Conservation (phyloP, 2,113 vertebrate species). For the Myrmecobius fasciatus region DNA sequence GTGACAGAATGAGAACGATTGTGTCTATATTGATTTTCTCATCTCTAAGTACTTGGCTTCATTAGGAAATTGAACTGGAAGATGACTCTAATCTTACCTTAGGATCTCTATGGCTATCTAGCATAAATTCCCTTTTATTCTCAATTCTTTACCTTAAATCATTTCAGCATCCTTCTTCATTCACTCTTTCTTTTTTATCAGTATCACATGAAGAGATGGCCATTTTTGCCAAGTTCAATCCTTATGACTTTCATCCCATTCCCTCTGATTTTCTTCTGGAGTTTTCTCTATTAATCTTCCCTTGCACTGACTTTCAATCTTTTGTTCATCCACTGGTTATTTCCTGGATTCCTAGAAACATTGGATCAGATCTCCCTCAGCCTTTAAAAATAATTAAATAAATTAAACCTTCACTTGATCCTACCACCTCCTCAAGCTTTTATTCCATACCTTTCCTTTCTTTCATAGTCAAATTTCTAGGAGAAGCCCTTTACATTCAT, state of each 20-base stretch:
- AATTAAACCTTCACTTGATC: not conserved
- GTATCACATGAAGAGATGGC: not conserved
- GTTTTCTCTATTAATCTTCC: too few species aligned
- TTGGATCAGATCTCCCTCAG: not conserved
- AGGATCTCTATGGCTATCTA: not conserved
- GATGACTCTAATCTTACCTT: not conserved
- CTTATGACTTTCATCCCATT: not conserved
- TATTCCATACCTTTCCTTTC: not conserved
- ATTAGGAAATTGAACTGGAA: not conserved
- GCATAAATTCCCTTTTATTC: not conserved
- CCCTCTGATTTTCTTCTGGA: not conserved
- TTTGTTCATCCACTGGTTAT: not conserved
- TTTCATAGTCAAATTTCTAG: not conserved
- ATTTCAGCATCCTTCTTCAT: not conserved
- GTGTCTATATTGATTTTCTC: not conserved
- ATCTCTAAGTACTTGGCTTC: not conserved
- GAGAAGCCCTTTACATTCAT: not conserved
- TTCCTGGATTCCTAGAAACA: not conserved
- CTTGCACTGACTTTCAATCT: not conserved
- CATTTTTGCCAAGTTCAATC: not conserved
- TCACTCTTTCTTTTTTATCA: not conserved
- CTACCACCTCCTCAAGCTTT: not conserved
- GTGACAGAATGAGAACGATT: not conserved
- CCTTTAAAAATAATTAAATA: not conserved
- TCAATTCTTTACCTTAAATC: not conserved